These are phyloP conservation scores for Strigamia crassipes DNA, from an alignment of 2,888 invertebrate species.

Conservation along the genomic window DNA sequence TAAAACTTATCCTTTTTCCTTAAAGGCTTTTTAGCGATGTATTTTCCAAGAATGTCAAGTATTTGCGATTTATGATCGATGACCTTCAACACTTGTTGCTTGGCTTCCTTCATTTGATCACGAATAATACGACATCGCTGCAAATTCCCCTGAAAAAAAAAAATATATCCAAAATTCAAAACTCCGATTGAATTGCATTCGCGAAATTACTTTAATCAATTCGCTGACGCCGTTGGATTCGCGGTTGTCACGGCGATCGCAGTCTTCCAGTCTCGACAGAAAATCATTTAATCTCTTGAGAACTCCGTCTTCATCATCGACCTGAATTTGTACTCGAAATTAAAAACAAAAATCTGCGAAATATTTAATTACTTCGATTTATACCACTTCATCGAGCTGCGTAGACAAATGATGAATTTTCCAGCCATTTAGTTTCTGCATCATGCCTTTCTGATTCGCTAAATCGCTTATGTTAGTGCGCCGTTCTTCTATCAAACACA, in stretches of 20 bases:
- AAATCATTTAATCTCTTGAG: slow-evolving; percentile 63
- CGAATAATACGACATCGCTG: slow-evolving; percentile 91
- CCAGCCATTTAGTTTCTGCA: slow-evolving; percentile 91
- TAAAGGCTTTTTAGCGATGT: slow-evolving; percentile 88
- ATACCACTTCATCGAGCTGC: slow-evolving; percentile 78
- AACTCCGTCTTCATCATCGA: slow-evolving; percentile 65
- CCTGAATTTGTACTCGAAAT: slow-evolving; percentile 58
- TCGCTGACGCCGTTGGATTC: slow-evolving; percentile 66
- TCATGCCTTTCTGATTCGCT: slow-evolving; percentile 83
- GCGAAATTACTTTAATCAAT: slow-evolving; percentile 65
- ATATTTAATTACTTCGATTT: neutral
- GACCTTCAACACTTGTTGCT: slow-evolving; percentile 82
- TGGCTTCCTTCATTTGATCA: slow-evolving; percentile 88
- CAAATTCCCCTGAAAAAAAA: slow-evolving; percentile 78
- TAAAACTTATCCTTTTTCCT: slow-evolving; percentile 75
- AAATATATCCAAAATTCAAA: neutral
- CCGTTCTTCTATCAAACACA: slow-evolving; percentile 69
- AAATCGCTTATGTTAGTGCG: slow-evolving; percentile 84
- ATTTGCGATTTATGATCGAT: slow-evolving; percentile 89
- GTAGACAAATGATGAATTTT: slow-evolving; percentile 89
- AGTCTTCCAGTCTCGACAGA: slow-evolving; percentile 60
- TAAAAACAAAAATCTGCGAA: neutral
- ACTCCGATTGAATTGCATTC: no score
- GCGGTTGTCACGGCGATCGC: slow-evolving; percentile 55
- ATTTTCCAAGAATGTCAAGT: slow-evolving; percentile 84